Evolutionary conservation across 2,888 invertebrate genomes (phyloP), one percentile per base, ranked within the genome.

Genomic region (Cheilosia variabilis): DNA sequence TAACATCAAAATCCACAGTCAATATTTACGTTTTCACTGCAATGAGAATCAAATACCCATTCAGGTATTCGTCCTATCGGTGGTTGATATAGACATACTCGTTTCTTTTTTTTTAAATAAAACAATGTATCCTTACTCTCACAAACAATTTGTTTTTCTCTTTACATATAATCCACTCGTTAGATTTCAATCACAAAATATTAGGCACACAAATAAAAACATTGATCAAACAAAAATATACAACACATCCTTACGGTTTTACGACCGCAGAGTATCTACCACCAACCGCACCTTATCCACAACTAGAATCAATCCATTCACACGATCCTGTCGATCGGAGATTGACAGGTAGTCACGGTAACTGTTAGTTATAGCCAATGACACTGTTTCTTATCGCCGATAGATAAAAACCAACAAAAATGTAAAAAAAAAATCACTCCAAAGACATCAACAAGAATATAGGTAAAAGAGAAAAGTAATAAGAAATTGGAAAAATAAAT

Each of bases 291-390:
- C 84, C 84, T 84, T 84, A 84, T 84, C 84, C 84, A 75, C 84
- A 58, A 84, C 79, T 84, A 75, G 80, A 84, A 84, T 84, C 84
- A 84, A 84, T 80, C 80, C 75, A 79, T 80, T 79, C 75, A 84
- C 79, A 79, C 80, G 84, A 84, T 84, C 84, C 84, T 84, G 84
- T 76, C 84, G 84, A 80, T 84, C 84, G 71, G 34, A 79, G 83
- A 84, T 79, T 84, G 84, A 80, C 84, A 84, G 80, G 84, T 84
- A 84, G 79, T 80, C 80, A 71, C 75, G 84, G 84, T 84, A 75
- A 78, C 69, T 71, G 78, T 78, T 78, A 71, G 78, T 63, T 79
- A 72, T 79, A 79, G 31, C 71, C 63, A 72, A 76, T 80, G 79
- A 84, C 84, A 84, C 73, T 79, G 80, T 80, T 80, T 79, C 68